Conservation (phyloP, 2,888 invertebrate genomes). For the Steromphala cineraria region DNA sequence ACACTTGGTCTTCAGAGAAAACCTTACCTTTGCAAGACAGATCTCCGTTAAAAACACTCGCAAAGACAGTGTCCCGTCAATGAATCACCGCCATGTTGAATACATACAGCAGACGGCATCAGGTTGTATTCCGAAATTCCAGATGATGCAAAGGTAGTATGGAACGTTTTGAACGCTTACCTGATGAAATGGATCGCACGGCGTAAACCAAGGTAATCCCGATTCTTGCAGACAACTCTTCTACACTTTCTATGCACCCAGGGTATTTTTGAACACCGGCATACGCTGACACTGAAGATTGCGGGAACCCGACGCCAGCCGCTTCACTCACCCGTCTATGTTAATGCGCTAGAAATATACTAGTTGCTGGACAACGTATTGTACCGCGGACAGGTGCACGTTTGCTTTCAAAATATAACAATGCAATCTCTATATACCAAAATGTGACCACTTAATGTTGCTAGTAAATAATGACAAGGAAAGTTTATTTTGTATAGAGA, state of each 20-base stretch:
- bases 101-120: conserved; percentile 35
- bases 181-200: conserved; percentile 17
- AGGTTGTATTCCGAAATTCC: conserved; percentile 31
- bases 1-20: too few relatives aligned
- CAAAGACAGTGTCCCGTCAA: conserved; percentile 9
- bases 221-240: conserved; percentile 11
- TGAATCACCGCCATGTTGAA: conserved; percentile 45
- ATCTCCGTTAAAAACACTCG: neutral
- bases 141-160: neutral
- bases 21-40: neutral
- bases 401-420: neutral
- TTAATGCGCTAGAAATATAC: neutral
- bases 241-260: conserved; percentile 12
- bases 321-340: conserved; percentile 38
- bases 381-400: neutral
- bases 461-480: too few relatives aligned
- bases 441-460: too few relatives aligned
- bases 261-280: conserved; percentile 7
- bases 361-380: neutral
- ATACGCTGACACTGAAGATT: conserved; percentile 47
- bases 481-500: too few relatives aligned
- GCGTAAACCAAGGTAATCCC: conserved; percentile 16
- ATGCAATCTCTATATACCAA: neutral
- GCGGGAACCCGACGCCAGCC: conserved; percentile 65
- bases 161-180: neutral